Percentiles rank a stretch among this genome's conserved stretches.
Conservation (phyloP, 2,113 vertebrate genomes). For the Amblyopsis rosae region DNA sequence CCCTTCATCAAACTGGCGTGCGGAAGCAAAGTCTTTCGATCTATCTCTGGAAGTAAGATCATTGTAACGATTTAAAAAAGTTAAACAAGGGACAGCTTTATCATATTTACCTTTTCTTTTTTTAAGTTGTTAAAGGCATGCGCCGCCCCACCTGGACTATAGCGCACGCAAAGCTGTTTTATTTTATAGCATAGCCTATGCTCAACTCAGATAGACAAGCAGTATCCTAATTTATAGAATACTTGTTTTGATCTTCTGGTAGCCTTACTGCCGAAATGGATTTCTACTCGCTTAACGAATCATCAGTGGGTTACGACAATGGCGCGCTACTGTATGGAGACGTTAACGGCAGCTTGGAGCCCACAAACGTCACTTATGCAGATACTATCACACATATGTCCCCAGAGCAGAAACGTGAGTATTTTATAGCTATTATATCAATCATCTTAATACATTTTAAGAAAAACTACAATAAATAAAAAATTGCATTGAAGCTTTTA, state of each 20-base stretch:
- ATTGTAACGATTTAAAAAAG: too few species aligned
- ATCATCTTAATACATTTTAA: too few species aligned
- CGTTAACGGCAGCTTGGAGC: slow-evolving; percentile 58
- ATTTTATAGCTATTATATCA: too few species aligned
- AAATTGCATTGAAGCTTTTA: too few species aligned
- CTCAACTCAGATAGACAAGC: not conserved
- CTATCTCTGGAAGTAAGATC: too few species aligned
- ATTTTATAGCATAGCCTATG: not conserved
- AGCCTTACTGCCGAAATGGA: slow-evolving; percentile 41
- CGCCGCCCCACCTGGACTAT: not conserved
- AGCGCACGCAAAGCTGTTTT: not conserved
- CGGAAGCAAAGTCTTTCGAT: not conserved
- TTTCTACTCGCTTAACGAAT: slow-evolving; percentile 48
- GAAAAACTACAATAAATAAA: too few species aligned
- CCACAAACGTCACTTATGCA: slow-evolving; percentile 58
- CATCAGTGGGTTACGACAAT: slow-evolving; percentile 48
- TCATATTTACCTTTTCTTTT: not conserved
- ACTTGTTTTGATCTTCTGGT: not conserved
- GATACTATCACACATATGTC: slow-evolving; percentile 28
- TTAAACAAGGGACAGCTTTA: not conserved
- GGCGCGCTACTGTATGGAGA: slow-evolving; percentile 41
- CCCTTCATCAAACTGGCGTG: slow-evolving; percentile 16
- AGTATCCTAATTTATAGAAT: not conserved
- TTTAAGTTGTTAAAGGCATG: slow-evolving; percentile 3
- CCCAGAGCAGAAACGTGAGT: slow-evolving; percentile 65